Evolutionary conservation across 2,888 invertebrate species (phyloP).

Genomic region (Tenthredo livida): DNA sequence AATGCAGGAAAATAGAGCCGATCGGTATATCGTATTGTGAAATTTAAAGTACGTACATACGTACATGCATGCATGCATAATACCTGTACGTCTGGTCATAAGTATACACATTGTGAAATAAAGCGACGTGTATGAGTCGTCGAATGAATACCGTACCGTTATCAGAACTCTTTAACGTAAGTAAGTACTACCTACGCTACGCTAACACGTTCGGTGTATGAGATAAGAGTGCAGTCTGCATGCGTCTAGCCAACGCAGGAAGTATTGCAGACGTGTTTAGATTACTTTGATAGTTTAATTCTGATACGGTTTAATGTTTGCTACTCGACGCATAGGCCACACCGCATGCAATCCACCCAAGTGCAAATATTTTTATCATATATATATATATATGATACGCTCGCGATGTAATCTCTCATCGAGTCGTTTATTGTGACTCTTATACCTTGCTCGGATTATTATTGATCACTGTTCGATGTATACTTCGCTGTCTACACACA

Average conservation of each 20-base stretch:
- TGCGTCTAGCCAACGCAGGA: slow-evolving; percentile 57
- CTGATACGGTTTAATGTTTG: slow-evolving; percentile 55
- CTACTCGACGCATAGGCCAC: slow-evolving; percentile 6
- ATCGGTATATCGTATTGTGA: neutral
- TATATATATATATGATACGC: no score
- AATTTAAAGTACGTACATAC: neutral
- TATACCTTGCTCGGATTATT: neutral
- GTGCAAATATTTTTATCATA: slow-evolving; percentile 31
- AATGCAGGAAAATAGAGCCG: neutral
- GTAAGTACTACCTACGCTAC: slow-evolving; percentile 26
- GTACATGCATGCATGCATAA: neutral
- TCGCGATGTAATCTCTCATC: neutral
- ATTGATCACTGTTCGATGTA: neutral
- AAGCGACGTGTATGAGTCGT: slow-evolving; percentile 1
- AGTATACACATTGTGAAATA: slow-evolving; percentile 8
- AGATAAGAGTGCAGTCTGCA: slow-evolving; percentile 51
- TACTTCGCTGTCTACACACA: neutral
- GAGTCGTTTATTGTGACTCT: slow-evolving; percentile 36
- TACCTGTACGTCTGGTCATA: neutral
- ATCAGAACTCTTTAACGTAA: slow-evolving; percentile 4
- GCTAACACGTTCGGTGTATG: neutral
- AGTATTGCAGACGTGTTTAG: slow-evolving; percentile 62
- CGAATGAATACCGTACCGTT: slow-evolving; percentile 29
- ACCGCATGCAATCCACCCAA: neutral
- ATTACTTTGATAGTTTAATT: slow-evolving; percentile 62